A percentile compares a stretch with the other conserved stretches of the same genome.
These are phyloP conservation scores for Dicrostonyx torquatus DNA, from an alignment of 2,797 vertebrate genomes.

Conservation along the genomic window DNA sequence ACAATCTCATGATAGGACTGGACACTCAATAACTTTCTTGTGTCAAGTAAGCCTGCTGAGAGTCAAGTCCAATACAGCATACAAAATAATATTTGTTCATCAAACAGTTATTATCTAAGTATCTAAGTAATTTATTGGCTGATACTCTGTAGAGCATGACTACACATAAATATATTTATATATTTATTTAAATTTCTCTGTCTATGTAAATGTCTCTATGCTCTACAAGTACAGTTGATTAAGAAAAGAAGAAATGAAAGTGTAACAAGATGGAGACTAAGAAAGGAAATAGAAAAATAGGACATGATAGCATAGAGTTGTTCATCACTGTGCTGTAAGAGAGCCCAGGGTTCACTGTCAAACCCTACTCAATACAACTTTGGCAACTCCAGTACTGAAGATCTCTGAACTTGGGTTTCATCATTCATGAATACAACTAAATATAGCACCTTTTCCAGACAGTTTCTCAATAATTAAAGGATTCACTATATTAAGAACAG, in stretches of 20 bases:
- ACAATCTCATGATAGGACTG: slow-evolving; percentile 25
- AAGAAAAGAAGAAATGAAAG: neutral
- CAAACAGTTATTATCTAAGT: neutral
- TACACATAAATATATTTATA: neutral
- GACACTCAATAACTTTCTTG: neutral
- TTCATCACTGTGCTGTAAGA: neutral
- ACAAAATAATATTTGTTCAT: neutral
- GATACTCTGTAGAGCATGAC: neutral
- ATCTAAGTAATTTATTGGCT: neutral
- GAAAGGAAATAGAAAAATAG: slow-evolving; percentile 26
- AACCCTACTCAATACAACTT: neutral
- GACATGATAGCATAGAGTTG: neutral
- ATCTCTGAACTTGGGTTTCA: neutral
- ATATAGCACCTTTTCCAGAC: slow-evolving; percentile 13
- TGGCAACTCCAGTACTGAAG: neutral
- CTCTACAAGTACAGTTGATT: slow-evolving; percentile 1
- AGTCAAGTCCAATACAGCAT: neutral
- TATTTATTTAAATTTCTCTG: neutral
- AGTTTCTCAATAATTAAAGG: slow-evolving; percentile 21
- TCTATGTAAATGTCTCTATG: neutral
- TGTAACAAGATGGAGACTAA: neutral
- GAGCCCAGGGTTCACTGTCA: neutral
- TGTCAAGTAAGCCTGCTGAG: neutral
- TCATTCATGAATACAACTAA: slow-evolving; percentile 13
- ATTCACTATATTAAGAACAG: neutral